Evolutionary conservation across 2,113 vertebrate genomes (phyloP).

Genomic region (Rhinoptilus africanus): DNA sequence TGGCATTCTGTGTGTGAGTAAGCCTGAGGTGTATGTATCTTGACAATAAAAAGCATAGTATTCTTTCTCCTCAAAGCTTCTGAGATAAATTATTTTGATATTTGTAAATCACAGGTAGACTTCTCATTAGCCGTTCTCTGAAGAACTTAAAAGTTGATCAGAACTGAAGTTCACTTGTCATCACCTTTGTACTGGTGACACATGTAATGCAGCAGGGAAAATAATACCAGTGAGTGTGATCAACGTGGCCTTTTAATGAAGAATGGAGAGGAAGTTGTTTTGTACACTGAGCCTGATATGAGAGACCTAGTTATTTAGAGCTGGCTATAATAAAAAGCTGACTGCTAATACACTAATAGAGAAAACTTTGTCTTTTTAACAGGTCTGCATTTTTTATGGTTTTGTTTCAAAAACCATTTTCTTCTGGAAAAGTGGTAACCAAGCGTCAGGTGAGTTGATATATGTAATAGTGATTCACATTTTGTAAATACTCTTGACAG

Average conservation of each 20-base stretch:
- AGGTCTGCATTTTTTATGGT: constrained; percentile 92
- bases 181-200: background rate
- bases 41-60: background rate
- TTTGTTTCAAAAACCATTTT: constrained; percentile 98
- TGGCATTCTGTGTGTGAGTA: background rate
- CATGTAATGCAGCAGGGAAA: background rate
- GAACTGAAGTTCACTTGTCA: background rate
- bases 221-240: background rate
- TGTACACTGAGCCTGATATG: background rate
- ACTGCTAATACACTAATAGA: background rate
- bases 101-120: background rate
- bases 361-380: constrained; percentile 25
- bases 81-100: background rate
- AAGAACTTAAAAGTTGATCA: background rate
- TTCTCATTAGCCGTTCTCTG: background rate
- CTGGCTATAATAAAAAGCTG: background rate
- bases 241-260: background rate
- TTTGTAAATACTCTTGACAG: background rate
- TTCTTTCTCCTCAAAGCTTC: background rate
- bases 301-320: background rate
- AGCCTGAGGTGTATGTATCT: background rate
- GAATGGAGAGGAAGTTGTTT: background rate
- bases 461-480: background rate
- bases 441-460: constrained; percentile 84
- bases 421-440: constrained; percentile 90